phyloP scores from a whole-genome alignment of 2,797 vertebrate species.

The Helicolenus hilgendorfi region DNA sequence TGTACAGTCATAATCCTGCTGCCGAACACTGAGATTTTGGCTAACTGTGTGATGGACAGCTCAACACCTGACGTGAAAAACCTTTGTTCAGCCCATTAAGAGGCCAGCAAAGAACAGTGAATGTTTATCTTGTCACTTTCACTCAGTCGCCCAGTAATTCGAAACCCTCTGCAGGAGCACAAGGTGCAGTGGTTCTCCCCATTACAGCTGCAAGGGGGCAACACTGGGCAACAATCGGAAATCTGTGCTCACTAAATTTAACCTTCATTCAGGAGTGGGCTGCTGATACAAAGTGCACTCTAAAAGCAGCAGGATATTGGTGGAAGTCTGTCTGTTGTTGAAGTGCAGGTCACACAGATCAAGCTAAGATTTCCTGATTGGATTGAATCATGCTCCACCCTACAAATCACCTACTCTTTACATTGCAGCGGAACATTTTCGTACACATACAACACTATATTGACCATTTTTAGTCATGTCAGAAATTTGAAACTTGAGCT shows the following conservation, averaged over 20 bases:
- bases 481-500: not conserved
- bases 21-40: not conserved
- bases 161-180: not conserved
- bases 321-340: slow-evolving; percentile 12
- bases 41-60: not conserved
- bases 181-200: not conserved
- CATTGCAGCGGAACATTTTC: not conserved
- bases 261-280: not conserved
- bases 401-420: not conserved
- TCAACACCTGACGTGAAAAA: not conserved
- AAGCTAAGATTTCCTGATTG: slow-evolving; percentile 1
- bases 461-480: not conserved
- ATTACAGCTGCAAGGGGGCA: not conserved
- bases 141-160: not conserved
- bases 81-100: not conserved
- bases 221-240: not conserved
- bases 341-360: slow-evolving; percentile 1
- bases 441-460: not conserved
- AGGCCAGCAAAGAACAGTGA: not conserved
- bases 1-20: not conserved
- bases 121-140: slow-evolving; percentile 20
- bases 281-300: not conserved
- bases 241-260: not conserved
- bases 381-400: not conserved
- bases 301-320: slow-evolving; percentile 10